Evolutionary conservation across 2,888 invertebrate species (phyloP).

Genomic region (Cheilosia pagana): DNA sequence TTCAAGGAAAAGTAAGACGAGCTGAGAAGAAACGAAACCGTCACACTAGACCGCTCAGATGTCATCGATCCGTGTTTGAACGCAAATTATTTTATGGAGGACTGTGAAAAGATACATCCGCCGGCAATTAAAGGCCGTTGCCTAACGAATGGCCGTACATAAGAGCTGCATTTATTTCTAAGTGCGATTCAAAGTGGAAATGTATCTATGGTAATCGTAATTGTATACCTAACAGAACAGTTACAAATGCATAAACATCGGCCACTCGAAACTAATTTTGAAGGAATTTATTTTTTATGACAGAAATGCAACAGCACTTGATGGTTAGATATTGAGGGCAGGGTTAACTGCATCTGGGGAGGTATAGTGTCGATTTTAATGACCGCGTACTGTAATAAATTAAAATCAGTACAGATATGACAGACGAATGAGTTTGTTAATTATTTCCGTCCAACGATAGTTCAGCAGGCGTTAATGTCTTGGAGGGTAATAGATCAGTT

Average conservation of each 20-base stretch:
- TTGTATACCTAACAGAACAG: constrained; percentile 36
- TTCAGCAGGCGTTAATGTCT: background rate
- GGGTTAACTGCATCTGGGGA: constrained; percentile 32
- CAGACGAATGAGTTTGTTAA: background rate
- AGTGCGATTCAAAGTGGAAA: constrained; percentile 62
- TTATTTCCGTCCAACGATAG: background rate
- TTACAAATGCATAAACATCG: constrained; percentile 42
- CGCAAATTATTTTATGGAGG: constrained; percentile 42
- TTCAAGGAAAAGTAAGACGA: constrained; percentile 20
- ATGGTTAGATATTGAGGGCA: constrained; percentile 34
- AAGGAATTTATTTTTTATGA: constrained; percentile 38
- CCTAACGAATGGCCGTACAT: constrained; percentile 42
- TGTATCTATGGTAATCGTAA: constrained; percentile 63
- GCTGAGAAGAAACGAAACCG: constrained; percentile 29
- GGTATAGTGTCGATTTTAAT: constrained; percentile 45
- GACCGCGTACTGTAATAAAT: constrained; percentile 45
- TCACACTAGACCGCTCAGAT: constrained; percentile 58
- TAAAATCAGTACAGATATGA: constrained; percentile 10
- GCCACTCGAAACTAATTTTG: constrained; percentile 63
- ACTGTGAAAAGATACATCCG: constrained; percentile 71
- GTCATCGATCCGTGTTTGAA: constrained; percentile 68
- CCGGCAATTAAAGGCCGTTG: constrained; percentile 63
- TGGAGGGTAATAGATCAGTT: too few species aligned
- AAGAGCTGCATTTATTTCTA: constrained; percentile 15
- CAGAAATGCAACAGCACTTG: constrained; percentile 7